Evolutionary conservation across 2,797 vertebrate species (phyloP).

Genomic region (Tenualosa ilisha): DNA sequence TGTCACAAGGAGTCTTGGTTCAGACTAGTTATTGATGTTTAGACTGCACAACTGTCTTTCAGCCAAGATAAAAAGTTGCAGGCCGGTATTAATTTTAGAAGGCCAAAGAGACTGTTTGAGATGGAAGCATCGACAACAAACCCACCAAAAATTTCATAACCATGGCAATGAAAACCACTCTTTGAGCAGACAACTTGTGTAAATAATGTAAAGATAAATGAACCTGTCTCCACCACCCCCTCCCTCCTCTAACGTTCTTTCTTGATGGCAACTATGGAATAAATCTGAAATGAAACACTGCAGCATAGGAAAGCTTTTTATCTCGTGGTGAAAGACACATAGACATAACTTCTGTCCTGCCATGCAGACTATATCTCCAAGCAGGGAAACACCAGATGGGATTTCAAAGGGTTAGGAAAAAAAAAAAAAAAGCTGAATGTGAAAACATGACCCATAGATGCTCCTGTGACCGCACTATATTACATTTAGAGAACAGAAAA

Average conservation of each 20-base stretch:
- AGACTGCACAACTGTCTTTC: conserved; percentile 23
- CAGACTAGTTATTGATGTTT: conserved; percentile 46
- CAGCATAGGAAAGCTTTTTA: not conserved
- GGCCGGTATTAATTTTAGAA: not conserved
- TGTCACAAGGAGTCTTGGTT: conserved; percentile 1
- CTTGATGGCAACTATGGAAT: not conserved
- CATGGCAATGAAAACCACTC: conserved; percentile 20
- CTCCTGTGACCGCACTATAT: not conserved
- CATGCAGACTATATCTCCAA: not conserved
- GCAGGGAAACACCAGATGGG: not conserved
- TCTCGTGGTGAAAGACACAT: not conserved
- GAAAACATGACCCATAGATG: not conserved
- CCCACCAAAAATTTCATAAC: not conserved
- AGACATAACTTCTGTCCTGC: not conserved
- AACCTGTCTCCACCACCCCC: not conserved
- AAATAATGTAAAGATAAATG: not conserved
- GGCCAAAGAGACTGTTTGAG: not conserved
- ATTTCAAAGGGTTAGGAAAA: not conserved
- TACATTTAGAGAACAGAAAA: not conserved
- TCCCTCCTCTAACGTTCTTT: not conserved
- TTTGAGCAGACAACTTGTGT: conserved; percentile 14
- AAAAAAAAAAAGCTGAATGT: not conserved
- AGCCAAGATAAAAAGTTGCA: not conserved
- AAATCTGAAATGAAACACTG: not conserved
- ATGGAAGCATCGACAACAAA: not conserved